Percentiles rank a stretch among this genome's conserved stretches.
Evolutionary conservation across 2,888 invertebrate species (phyloP).

Genomic region (Pilophorus perplexus): DNA sequence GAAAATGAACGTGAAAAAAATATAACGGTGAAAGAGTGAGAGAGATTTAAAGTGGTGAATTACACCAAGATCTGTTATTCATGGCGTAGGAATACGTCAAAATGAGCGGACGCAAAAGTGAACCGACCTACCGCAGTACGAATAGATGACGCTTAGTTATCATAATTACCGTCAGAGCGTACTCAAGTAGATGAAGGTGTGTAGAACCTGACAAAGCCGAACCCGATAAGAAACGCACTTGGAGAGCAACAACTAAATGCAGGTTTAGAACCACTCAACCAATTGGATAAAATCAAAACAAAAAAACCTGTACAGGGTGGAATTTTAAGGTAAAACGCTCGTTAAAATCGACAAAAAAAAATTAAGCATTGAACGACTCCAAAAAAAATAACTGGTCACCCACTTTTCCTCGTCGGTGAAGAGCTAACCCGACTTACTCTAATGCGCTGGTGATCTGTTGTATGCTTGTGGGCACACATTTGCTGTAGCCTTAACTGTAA

Average conservation of each 20-base stretch:
- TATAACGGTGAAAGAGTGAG: too few relatives aligned
- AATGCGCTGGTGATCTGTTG: constrained; percentile 83
- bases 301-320: constrained; percentile 17
- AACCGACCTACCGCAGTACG: too few relatives aligned
- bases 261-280: constrained; percentile 24
- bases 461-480: constrained; percentile 80
- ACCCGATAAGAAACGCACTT: too few relatives aligned
- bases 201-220: too few relatives aligned
- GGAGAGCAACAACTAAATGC: constrained; percentile 1
- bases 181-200: too few relatives aligned
- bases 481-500: constrained; percentile 86
- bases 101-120: too few relatives aligned
- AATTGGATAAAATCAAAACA: constrained; percentile 19
- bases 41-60: too few relatives aligned
- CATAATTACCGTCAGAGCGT: too few relatives aligned
- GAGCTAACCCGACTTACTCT: constrained; percentile 69
- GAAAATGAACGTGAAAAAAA: too few relatives aligned
- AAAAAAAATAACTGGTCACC: constrained; percentile 26
- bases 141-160: too few relatives aligned
- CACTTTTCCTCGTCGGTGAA: not conserved
- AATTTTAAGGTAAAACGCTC: constrained; percentile 16
- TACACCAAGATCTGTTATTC: too few relatives aligned
- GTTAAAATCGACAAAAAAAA: constrained; percentile 30
- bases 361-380: constrained; percentile 28
- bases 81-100: too few relatives aligned